Percentiles rank a stretch among this genome's conserved stretches.
Evolutionary conservation across 2,888 invertebrate species (phyloP).

Genomic region (Linnaemya tessellans): DNA sequence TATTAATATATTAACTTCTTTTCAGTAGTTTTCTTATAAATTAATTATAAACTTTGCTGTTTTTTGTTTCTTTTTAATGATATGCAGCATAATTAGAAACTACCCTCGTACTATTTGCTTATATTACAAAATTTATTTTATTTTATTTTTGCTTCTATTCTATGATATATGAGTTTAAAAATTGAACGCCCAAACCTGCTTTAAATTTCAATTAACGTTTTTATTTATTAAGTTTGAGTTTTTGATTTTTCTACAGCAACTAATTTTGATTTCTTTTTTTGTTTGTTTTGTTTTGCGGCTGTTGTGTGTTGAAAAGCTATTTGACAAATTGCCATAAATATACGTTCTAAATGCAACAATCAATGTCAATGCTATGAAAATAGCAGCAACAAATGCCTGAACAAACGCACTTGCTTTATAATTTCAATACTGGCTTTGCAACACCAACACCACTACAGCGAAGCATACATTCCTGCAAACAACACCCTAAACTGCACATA

Average conservation of each 20-base stretch:
- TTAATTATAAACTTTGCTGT: too few species aligned
- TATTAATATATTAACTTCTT: too few species aligned
- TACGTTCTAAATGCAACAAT: conserved; percentile 71
- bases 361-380: conserved; percentile 66
- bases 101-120: background rate
- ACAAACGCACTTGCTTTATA: conserved; percentile 39
- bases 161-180: conserved; percentile 48
- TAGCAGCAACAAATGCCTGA: conserved; percentile 9
- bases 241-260: background rate
- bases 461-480: background rate
- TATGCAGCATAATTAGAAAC: background rate
- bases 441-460: background rate
- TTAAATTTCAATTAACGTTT: conserved; percentile 62
- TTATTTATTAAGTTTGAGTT: conserved; percentile 43
- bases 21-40: too few species aligned
- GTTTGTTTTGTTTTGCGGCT: background rate
- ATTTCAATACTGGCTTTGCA: conserved; percentile 35
- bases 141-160: conserved; percentile 28
- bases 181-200: conserved; percentile 58
- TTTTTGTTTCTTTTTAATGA: too few species aligned
- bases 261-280: background rate
- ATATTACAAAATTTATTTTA: background rate
- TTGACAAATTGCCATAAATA: conserved; percentile 72
- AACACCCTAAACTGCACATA: conserved; percentile 43
- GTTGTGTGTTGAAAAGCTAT: conserved; percentile 48